Evolutionary conservation across 2,113 vertebrate species (phyloP).

Genomic region (Athene cunicularia): DNA sequence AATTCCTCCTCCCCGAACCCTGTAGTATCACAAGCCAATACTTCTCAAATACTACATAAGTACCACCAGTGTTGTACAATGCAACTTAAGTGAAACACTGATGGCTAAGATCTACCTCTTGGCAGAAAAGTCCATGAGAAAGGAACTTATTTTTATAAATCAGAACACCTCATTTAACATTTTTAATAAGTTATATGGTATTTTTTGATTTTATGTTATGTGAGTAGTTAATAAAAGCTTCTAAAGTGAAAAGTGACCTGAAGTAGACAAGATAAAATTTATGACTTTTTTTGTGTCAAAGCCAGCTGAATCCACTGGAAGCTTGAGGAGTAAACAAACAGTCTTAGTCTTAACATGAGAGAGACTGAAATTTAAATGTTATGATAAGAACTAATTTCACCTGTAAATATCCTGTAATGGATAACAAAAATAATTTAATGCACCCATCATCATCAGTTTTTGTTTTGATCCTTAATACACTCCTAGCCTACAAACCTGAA

Average conservation of each 20-base stretch:
- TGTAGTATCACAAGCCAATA: background rate
- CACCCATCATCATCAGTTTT: background rate
- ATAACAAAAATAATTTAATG: background rate
- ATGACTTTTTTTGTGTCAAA: background rate
- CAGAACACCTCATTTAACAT: background rate
- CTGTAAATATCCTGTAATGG: background rate
- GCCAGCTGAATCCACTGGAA: background rate
- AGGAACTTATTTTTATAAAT: background rate
- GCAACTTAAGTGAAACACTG: background rate
- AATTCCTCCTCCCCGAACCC: background rate
- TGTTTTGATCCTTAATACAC: background rate
- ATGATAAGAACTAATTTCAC: background rate
- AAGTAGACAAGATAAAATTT: background rate
- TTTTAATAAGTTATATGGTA: background rate
- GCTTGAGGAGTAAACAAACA: background rate
- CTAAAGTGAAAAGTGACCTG: background rate
- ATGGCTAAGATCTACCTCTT: background rate
- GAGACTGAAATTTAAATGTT: background rate
- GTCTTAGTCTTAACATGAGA: background rate
- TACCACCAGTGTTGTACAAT: accelerated
- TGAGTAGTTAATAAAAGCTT: background rate
- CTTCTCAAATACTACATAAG: background rate
- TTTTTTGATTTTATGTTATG: background rate
- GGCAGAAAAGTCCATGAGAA: background rate
- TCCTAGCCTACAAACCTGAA: background rate